phyloP scores from a whole-genome alignment of 2,113 vertebrate species.

The Chlorocebus sabaeus region DNA sequence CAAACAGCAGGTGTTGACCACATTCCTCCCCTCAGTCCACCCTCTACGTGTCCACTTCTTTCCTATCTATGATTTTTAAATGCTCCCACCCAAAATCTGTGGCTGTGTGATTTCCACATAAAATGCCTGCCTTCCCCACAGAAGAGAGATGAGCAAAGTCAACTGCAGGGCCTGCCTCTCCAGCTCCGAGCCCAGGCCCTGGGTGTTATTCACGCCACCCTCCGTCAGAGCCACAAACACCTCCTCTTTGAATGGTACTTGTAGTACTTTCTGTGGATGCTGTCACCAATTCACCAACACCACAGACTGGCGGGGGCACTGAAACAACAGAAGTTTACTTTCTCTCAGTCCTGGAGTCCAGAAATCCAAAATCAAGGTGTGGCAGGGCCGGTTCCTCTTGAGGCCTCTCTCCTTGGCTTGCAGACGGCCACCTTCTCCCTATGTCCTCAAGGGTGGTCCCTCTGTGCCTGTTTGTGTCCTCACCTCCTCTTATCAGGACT shows the following conservation, averaged over 20 bases:
- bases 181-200: fast-evolving
- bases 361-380: not conserved
- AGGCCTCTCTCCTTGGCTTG: not conserved
- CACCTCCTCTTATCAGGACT: not conserved
- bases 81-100: not conserved
- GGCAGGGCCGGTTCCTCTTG: not conserved
- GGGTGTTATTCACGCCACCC: not conserved
- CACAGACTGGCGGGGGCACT: not conserved
- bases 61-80: no score
- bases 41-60: not conserved
- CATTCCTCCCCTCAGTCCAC: not conserved
- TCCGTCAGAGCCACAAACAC: not conserved
- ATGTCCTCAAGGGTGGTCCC: fast-evolving
- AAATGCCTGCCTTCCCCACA: not conserved
- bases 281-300: not conserved
- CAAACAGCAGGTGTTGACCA: fast-evolving
- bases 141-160: not conserved
- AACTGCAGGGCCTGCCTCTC: not conserved
- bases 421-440: not conserved
- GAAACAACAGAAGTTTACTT: not conserved
- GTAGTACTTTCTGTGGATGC: not conserved
- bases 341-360: not conserved
- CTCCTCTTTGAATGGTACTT: fast-evolving
- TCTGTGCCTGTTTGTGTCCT: no score
- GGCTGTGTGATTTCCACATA: not conserved